These are phyloP conservation scores for Tyrophagus putrescentiae DNA, from an alignment of 1,140 invertebrate species.

Conservation along the genomic window DNA sequence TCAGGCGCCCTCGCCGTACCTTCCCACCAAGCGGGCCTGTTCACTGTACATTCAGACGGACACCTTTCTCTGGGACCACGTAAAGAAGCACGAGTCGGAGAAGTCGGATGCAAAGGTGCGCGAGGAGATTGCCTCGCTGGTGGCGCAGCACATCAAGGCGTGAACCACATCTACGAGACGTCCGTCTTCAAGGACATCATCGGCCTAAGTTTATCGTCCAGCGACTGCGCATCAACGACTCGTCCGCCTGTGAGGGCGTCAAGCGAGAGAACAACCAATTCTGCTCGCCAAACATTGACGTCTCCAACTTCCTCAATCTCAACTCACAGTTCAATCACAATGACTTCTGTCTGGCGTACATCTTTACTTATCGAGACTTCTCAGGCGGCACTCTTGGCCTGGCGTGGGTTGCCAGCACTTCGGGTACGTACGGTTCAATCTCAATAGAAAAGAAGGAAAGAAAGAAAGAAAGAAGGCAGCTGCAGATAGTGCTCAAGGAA, in stretches of 20 bases:
- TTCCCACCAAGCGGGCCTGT: slow-evolving; percentile 24
- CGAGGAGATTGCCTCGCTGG: slow-evolving; percentile 91
- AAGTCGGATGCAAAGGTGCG: slow-evolving; percentile 57
- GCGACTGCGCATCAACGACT: slow-evolving; percentile 85
- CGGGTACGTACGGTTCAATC: too few relatives aligned
- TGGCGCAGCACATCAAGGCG: slow-evolving; percentile 96
- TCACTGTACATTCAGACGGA: slow-evolving; percentile 87
- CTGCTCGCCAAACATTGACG: slow-evolving; percentile 94
- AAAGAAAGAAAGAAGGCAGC: too few relatives aligned
- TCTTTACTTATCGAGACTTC: slow-evolving; percentile 94
- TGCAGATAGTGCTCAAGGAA: too few relatives aligned
- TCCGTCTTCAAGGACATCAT: slow-evolving; percentile 85
- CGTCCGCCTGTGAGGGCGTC: slow-evolving; percentile 51
- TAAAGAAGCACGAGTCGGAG: slow-evolving; percentile 41
- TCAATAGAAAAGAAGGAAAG: too few relatives aligned
- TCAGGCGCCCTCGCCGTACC: background rate
- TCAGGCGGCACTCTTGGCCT: slow-evolving; percentile 87
- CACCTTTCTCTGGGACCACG: slow-evolving; percentile 88
- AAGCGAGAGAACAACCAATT: slow-evolving; percentile 68
- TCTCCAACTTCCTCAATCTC: slow-evolving; percentile 95
- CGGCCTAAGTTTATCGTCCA: slow-evolving; percentile 97
- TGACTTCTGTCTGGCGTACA: slow-evolving; percentile 94
- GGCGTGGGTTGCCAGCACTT: slow-evolving; percentile 93
- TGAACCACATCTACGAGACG: slow-evolving; percentile 92
- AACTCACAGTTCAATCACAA: slow-evolving; percentile 93